These are phyloP conservation scores for Schrankia costaestrigalis DNA, from an alignment of 2,888 invertebrate genomes.

Conservation along the genomic window DNA sequence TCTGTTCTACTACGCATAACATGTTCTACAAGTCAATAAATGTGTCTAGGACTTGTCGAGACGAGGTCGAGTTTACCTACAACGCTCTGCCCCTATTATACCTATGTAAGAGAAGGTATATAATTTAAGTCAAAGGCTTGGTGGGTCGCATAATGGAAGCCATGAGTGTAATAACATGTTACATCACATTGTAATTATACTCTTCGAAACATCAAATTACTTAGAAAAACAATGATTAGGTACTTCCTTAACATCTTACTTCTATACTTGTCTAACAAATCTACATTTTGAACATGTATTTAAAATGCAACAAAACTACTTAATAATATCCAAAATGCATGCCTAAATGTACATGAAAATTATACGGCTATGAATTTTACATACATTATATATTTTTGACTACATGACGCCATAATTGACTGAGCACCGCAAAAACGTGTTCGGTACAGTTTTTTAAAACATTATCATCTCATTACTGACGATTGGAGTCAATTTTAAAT, in stretches of 20 bases:
- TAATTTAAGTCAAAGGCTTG: conserved; percentile 4
- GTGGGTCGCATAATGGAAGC: conserved; percentile 1
- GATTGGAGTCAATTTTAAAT: conserved; percentile 51
- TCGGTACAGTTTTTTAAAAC: conserved; percentile 39
- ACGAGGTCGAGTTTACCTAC: conserved; percentile 37
- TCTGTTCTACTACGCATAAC: conserved; percentile 49
- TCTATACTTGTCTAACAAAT: conserved; percentile 2
- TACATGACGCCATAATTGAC: conserved; percentile 27
- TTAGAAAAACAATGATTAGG: conserved; percentile 1
- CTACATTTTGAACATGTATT: conserved; percentile 1
- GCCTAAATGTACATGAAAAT: conserved; percentile 1
- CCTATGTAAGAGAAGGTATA: conserved; percentile 10
- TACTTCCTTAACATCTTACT: conserved; percentile 1
- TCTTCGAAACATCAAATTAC: conserved; percentile 3
- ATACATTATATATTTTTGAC: conserved; percentile 12
- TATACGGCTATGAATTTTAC: neutral
- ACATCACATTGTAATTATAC: conserved; percentile 4
- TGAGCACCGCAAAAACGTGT: conserved; percentile 30
- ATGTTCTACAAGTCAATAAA: conserved; percentile 59
- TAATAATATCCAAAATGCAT: conserved; percentile 18
- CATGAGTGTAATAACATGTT: conserved; percentile 5
- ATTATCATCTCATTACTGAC: conserved; percentile 65
- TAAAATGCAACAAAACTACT: conserved; percentile 6
- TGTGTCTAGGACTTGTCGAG: conserved; percentile 58
- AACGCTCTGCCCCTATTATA: conserved; percentile 21